Evolutionary conservation across 2,888 invertebrate species (phyloP), one percentile per base, ranked within the genome.

Genomic region (Crossocerus cetratus): DNA sequence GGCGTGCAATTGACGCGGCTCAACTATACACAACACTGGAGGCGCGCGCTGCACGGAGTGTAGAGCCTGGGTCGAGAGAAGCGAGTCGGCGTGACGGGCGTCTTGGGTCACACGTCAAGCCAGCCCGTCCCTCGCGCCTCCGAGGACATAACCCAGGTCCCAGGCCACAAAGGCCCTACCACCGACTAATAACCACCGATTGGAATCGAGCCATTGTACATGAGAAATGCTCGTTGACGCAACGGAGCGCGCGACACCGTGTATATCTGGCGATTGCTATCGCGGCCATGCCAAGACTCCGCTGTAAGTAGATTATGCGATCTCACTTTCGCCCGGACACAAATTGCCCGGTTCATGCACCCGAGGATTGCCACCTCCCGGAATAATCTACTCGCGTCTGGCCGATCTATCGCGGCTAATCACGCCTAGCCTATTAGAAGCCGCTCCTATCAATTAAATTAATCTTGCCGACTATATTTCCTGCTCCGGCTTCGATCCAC

Each of bases 241-340:
- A 32, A 32, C 32, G 32, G 8, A 1, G 32, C 32, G 32, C 32
- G 32, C n/a, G 60, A 76, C 77, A 67, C 69, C 69, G 49, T 58
- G 62, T 72, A 62, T 44, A 62, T 58, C 64, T 32, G 32, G 32
- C 32, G 72, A 71, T 68, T 62, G 59, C 59, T 72, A 78, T 81
- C 74, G 69, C 62, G 63, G 49, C 59, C 70, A 69, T 58, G 53
- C 59, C 60, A 64, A 64, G 73, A 62, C 76, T 16, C 49, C 55
- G 72, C 32, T 32, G 74, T 75, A 77, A 78, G 78, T 75, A 79
- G 79, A 79, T 81, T 81, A 81, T 75, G 79, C 75, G 78, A 81
- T 81, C 69, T 67, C 64, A 65, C 74, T 78, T 78, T 81, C 78
- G 76, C 76, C 32, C 66, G 49, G 57, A 65, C 78, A 73, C 73